phyloP scores from a whole-genome alignment of 2,888 invertebrate genomes.

The Netelia inedita region DNA sequence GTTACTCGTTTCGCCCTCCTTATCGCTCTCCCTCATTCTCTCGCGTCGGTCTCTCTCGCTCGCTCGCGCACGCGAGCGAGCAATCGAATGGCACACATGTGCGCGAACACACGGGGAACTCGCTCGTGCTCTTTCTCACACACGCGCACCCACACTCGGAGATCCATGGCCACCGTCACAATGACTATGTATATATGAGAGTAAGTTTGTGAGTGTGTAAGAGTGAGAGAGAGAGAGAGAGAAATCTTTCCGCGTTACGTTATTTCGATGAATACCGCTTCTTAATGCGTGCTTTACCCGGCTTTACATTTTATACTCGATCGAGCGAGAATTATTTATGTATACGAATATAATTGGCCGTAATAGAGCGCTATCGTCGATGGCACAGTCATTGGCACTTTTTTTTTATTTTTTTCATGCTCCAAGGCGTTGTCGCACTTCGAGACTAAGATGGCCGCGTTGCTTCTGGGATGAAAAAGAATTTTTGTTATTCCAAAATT shows the following conservation, averaged over 20 bases:
- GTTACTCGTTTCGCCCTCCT: background rate
- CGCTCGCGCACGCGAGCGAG: conserved; percentile 55
- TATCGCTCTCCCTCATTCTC: conserved; percentile 5
- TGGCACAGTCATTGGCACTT: conserved; percentile 34
- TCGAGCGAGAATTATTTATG: conserved; percentile 47
- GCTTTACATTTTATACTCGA: conserved; percentile 47
- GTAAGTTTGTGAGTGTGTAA: background rate
- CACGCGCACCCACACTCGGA: background rate
- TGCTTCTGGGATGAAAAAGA: too few relatives aligned
- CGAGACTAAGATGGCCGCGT: too few relatives aligned
- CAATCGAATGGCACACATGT: conserved; percentile 56
- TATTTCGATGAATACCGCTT: conserved; percentile 61
- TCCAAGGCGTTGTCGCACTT: background rate
- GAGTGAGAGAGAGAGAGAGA: background rate
- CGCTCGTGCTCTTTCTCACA: conserved; percentile 25
- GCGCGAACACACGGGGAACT: conserved; percentile 33
- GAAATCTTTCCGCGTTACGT: conserved; percentile 58
- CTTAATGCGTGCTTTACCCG: conserved; percentile 45
- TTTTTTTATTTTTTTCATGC: background rate
- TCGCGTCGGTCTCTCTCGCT: conserved; percentile 5
- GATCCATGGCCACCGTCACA: conserved; percentile 34
- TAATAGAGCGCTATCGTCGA: conserved; percentile 13
- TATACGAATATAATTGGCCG: conserved; percentile 48
- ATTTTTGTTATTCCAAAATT: too few relatives aligned
- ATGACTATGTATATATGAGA: too few relatives aligned